These are phyloP conservation scores for Caenorhabditis sinica DNA, from an alignment of 2,888 invertebrate genomes.

Conservation along the genomic window DNA sequence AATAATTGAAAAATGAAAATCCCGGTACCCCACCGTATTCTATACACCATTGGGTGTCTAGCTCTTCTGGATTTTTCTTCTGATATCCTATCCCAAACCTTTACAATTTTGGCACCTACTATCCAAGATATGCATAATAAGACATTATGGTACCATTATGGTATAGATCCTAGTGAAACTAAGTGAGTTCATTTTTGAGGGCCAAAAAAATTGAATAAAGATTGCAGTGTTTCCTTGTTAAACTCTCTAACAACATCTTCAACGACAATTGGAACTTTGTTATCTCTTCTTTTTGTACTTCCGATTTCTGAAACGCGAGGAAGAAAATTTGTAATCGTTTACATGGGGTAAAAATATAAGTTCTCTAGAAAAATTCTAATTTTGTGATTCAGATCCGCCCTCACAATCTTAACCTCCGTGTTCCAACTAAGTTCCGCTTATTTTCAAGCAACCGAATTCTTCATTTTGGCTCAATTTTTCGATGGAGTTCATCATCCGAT, in stretches of 20 bases:
- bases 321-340: conserved; percentile 7
- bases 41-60: not conserved
- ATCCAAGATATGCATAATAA: conserved; percentile 28
- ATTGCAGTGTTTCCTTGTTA: conserved; percentile 23
- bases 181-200: not conserved
- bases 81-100: conserved; percentile 15
- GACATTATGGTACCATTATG: conserved; percentile 13
- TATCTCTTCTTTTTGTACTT: conserved; percentile 16
- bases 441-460: conserved; percentile 31
- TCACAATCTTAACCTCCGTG: not conserved
- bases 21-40: not conserved
- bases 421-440: conserved; percentile 9
- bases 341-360: not conserved
- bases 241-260: conserved; percentile 14
- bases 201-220: not conserved
- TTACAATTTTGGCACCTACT: conserved; percentile 8
- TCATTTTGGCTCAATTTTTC: conserved; percentile 15
- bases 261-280: conserved; percentile 5
- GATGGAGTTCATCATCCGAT: conserved; percentile 14
- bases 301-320: conserved; percentile 24
- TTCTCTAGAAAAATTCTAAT: not conserved
- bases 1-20: not conserved
- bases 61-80: conserved; percentile 7
- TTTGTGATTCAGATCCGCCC: not conserved
- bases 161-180: conserved; percentile 19